Percentiles rank a stretch among this genome's conserved stretches.
These are phyloP conservation scores for Subanguina moxae DNA, from an alignment of 1,140 invertebrate species.

Conservation along the genomic window DNA sequence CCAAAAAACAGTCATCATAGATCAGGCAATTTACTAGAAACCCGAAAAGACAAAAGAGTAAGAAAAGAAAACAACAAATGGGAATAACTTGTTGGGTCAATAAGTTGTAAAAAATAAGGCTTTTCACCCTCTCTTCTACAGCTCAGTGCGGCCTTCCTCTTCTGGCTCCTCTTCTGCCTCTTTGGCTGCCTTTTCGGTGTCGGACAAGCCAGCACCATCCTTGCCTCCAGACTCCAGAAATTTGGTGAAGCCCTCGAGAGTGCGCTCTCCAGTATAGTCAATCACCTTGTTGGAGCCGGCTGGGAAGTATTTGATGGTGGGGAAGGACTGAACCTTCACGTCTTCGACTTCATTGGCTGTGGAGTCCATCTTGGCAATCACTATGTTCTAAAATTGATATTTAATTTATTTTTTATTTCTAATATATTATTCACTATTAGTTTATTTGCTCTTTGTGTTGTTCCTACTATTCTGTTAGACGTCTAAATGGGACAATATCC, in stretches of 20 bases:
- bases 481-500: too few relatives aligned
- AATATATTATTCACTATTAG: too few relatives aligned
- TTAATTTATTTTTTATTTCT: too few relatives aligned
- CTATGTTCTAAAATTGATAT: conserved; percentile 66
- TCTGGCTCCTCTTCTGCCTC: conserved; percentile 37
- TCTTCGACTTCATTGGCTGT: conserved; percentile 89
- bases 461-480: too few relatives aligned
- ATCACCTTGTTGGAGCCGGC: conserved; percentile 67
- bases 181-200: conserved; percentile 55
- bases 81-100: not conserved
- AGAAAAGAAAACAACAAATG: not conserved
- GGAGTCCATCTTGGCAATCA: conserved; percentile 97
- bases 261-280: conserved; percentile 90
- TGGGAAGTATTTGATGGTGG: conserved; percentile 86
- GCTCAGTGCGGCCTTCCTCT: conserved; percentile 38
- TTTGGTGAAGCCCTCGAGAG: conserved; percentile 72
- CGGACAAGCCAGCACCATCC: conserved; percentile 62
- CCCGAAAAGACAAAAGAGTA: not conserved
- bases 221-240: conserved; percentile 79
- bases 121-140: conserved; percentile 8
- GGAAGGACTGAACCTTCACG: conserved; percentile 88
- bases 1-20: not conserved
- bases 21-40: conserved; percentile 1
- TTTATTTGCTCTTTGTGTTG: too few relatives aligned
- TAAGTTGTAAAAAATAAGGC: not conserved